Percentiles rank a stretch among this genome's conserved stretches.
Evolutionary conservation across 2,797 vertebrate species (phyloP).

Genomic region (Lepus oiostolus): DNA sequence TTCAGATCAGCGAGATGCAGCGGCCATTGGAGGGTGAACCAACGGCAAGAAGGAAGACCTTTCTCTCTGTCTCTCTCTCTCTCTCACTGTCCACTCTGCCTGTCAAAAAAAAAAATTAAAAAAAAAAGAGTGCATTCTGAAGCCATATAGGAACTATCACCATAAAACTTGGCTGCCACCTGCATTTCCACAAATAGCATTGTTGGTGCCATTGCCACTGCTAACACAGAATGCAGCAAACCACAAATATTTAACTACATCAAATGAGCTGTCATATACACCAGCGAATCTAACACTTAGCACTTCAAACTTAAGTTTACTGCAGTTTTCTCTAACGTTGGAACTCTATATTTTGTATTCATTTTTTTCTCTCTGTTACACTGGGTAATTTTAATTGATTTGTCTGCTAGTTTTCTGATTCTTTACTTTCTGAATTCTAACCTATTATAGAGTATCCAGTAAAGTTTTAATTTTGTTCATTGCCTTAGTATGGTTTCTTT

Average conservation of each 20-base stretch:
- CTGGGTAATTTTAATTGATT: background rate
- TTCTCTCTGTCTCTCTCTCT: too few relatives aligned
- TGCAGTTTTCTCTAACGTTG: background rate
- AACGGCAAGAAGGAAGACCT: too few relatives aligned
- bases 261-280: background rate
- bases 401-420: background rate
- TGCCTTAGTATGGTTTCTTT: background rate
- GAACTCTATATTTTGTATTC: too few relatives aligned
- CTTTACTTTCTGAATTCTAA: background rate
- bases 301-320: background rate
- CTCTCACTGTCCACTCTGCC: too few relatives aligned
- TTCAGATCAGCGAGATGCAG: too few relatives aligned
- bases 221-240: background rate
- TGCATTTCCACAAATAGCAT: background rate
- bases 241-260: background rate
- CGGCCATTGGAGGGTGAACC: too few relatives aligned
- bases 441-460: background rate
- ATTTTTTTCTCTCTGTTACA: background rate
- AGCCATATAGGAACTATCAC: background rate
- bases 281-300: background rate
- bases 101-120: too few relatives aligned
- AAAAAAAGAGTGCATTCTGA: background rate
- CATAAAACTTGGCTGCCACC: background rate
- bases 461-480: background rate
- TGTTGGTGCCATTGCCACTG: background rate